Evolutionary conservation across 1,140 invertebrate genomes (phyloP), one percentile per base, ranked within the genome.

Genomic region (Sycobia sp.): DNA sequence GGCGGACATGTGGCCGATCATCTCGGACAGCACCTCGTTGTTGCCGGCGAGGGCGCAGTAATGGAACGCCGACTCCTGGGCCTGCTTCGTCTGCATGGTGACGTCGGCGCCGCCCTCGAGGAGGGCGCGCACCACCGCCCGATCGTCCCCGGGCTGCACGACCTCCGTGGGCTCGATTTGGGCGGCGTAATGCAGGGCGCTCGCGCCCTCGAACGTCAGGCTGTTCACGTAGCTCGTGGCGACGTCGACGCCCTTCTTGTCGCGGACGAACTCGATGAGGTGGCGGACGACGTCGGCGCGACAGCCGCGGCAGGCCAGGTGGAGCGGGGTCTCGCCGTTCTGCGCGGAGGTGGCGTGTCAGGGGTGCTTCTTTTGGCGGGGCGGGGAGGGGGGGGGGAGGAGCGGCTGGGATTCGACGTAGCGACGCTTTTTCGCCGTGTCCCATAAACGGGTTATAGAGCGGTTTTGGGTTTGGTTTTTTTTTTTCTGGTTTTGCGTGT

Each of bases 251-350:
- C 90, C 89, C 68, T 88, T 87, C 46, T 86, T 87, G 27, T 87
- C 86, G 71, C 91, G 93, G 0, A 95, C 91, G 65, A 95, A 95
- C 50, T 91, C 86, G 43, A 97, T 90, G 20, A 98, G 80, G 67
- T 94, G 88, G 20, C 87, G 84, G 0, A 96, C 91, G 16, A 97
- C 91, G 58, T 95, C 91, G 4, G 95, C 87, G 62, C 91, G 88
- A 67, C 95, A 96, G 61, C 90, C 88, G 53, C 89, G 81, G 67
- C 92, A 93, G 2, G 95, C 95, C 73, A 96, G 86, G 76, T 98
- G 96, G 18, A 99, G 82, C 0, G 95, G 92, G 0, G 95, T 97
- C 82, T 98, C 96, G n/a, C 96, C 96, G 71, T 88, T 91, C 94
- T 97, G 51, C 13, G 16, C 5, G 25, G 11, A 32, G 29, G n/a